These are phyloP conservation scores for Euplagia quadripunctaria DNA, from an alignment of 2,888 invertebrate genomes.

Conservation along the genomic window DNA sequence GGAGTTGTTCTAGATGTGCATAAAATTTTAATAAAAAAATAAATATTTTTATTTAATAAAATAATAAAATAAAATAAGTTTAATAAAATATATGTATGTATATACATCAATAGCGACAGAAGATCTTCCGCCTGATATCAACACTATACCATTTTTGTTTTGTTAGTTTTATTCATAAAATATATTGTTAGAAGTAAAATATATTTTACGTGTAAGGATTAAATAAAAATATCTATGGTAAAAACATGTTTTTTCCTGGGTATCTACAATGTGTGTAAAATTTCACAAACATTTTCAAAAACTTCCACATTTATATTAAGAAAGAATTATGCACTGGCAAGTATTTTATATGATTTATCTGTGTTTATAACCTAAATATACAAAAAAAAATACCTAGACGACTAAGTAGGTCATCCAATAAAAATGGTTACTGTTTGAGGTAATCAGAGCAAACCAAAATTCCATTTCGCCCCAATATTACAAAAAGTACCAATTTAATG, in stretches of 20 bases:
- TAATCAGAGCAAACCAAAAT: background rate
- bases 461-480: background rate
- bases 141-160: too few relatives aligned
- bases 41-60: background rate
- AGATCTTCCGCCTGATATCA: too few relatives aligned
- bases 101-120: too few relatives aligned
- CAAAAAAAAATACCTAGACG: background rate
- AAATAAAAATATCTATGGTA: too few relatives aligned
- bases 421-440: too few relatives aligned
- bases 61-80: background rate
- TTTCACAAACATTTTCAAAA: too few relatives aligned
- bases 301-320: background rate
- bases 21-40: background rate
- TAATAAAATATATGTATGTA: too few relatives aligned
- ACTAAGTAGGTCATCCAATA: background rate
- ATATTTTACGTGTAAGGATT: too few relatives aligned
- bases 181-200: too few relatives aligned
- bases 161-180: too few relatives aligned
- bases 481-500: conserved; percentile 18
- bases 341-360: background rate
- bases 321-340: background rate
- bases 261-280: background rate
- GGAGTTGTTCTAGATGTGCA: background rate
- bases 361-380: background rate
- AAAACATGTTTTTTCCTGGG: too few relatives aligned